Base-by-base conservation (phyloP, 2,888 invertebrate species). In the Psylliodes chrysocephalus region DNA sequence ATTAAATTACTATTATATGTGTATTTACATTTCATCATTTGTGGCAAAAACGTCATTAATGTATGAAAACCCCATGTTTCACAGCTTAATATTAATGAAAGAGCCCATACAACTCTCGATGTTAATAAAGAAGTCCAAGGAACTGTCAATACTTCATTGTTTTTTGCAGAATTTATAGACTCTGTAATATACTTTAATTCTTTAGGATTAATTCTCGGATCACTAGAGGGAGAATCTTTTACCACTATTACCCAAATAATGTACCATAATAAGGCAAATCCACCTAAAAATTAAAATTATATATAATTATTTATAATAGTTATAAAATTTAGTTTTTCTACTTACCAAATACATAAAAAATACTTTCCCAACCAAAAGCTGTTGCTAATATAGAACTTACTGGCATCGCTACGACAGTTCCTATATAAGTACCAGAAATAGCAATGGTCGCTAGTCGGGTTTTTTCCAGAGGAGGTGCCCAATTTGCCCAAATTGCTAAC, bases 1-100 rank as follows among this genome's bases (percentile, higher is more conserved):
- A n/a, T n/a, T n/a, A n/a, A n/a, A n/a, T n/a, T n/a, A n/a, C n/a
- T n/a, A n/a, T n/a, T n/a, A n/a, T n/a, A n/a, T n/a, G n/a, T n/a
- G n/a, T 55, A 60, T 60, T 57, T 35, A 67, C 69, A 38, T 46
- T 64, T 69, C 66, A 69, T 69, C 33, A 63, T 63, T 33, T 54
- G 61, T 10, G 69, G 69, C 17, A 69, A 18, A 35, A 67, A 56
- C 0, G 69, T 67, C 14, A 64, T 85, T 67, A 94, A 82, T 0
- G 94, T 94, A 76, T 94, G 94, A 81, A 93, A 94, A 2, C 94
- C 94, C 94, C 94, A 94, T 81, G 94, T 94, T 80, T 94, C 94
- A 25, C 92, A 90, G 82, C 94, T 93, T 79, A 94, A 93, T 0
- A 94, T 92, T 55, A 89, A 86, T 0, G 92, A 87, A 35, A 94